Evolutionary conservation across 2,797 vertebrate genomes (phyloP).

Genomic region (Anomalospiza imberbis): DNA sequence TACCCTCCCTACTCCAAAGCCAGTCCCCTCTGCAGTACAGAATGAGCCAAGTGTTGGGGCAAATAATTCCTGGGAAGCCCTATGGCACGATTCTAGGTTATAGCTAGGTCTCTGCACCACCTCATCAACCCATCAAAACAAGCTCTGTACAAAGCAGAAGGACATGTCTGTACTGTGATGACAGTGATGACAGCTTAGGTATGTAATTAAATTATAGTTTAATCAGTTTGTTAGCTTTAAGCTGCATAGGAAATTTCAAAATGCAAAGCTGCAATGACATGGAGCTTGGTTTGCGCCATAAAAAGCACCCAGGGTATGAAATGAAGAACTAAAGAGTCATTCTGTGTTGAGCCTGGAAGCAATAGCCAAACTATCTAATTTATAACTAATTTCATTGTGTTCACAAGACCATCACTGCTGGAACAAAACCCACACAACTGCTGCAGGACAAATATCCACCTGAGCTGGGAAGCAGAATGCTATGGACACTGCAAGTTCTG

Average conservation of each 20-base stretch:
- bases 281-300: background rate
- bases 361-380: background rate
- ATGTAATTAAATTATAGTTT: background rate
- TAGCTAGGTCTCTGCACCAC: background rate
- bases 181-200: background rate
- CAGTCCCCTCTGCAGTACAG: background rate
- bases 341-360: background rate
- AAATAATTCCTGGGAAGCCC: background rate
- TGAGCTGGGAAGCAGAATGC: background rate
- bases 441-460: background rate
- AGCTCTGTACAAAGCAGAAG: background rate
- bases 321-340: background rate
- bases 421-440: background rate
- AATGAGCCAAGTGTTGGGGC: background rate
- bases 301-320: background rate
- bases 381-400: background rate
- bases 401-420: background rate
- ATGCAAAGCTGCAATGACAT: background rate
- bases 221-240: background rate
- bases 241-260: background rate
- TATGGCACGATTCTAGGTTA: background rate
- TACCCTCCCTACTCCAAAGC: background rate
- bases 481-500: background rate
- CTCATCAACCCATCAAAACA: background rate
- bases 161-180: background rate